Base-by-base conservation (phyloP, 2,797 vertebrate species). In the Gymnocypris eckloni region DNA sequence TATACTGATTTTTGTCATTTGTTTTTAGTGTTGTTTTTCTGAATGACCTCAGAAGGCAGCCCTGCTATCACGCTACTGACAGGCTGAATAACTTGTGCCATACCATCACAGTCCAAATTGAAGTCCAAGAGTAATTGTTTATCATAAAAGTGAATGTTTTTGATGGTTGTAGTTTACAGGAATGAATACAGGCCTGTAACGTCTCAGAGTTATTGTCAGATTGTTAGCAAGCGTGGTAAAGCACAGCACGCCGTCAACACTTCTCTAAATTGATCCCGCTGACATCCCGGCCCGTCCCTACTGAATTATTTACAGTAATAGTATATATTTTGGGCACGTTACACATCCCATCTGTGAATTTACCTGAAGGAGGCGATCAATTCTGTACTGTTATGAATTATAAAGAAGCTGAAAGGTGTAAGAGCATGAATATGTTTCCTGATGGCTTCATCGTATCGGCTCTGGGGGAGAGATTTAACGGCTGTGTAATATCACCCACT, bases 331-430 rank as follows among this genome's bases (percentile, higher is more conserved):
- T 52, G 9, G 33, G 39, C 45, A 66, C 16, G 79, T 39, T 76
- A 33, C 20, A 28, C 64, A 45, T 83, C 33, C 41, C 37, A 18
- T 85, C 72, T 77, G 13, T 77, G 13, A 78, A 41, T 82, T 85
- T 48, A 43, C 75, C 39, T 39, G 41, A 80, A 80, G 71, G n/a
- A 50, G 85, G 33, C 43, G 4, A 70, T 75, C 86, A 81, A 39
- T 82, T 83, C 54, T 28, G 2, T 25, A 13, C 37, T 54, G 69
- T 81, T 88, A 88, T 88, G 82, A 88, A 90, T 89, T 88, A 92
- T 90, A 77, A 91, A 88, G 87, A 56, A 77, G 90, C 91, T 90
- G 88, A 86, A 90, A 84, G 78, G 82, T 89, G 88, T 90, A 85
- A 91, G 90, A 83, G 88, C 87, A 64, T 85, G 83, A 91, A 86